phyloP scores from a whole-genome alignment of 2,888 invertebrate species.

The Philereme vetulata region DNA sequence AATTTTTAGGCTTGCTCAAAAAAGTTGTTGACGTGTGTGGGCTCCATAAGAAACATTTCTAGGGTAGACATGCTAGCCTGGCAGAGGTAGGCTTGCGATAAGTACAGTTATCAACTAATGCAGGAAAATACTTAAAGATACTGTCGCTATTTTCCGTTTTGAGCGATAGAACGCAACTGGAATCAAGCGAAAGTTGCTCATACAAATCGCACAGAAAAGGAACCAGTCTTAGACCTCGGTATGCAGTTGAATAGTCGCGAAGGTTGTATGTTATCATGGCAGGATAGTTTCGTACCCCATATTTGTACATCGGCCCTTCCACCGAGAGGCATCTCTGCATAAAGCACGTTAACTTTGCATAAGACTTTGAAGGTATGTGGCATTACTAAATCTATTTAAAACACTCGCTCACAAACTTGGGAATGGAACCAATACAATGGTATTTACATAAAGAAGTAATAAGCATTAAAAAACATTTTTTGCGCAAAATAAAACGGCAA shows the following conservation, averaged over 20 bases:
- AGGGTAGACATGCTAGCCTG: no score
- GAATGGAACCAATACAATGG: constrained; percentile 47
- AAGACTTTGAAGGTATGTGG: constrained; percentile 13
- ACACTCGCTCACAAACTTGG: constrained; percentile 36
- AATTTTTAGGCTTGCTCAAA: no score
- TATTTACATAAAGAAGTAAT: constrained; percentile 57
- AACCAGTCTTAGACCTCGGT: constrained; percentile 14
- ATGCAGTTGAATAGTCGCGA: constrained; percentile 13
- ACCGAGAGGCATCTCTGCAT: constrained; percentile 9
- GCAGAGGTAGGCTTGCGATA: no score
- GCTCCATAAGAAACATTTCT: no score
- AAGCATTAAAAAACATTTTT: constrained; percentile 53
- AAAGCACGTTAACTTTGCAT: constrained; percentile 23
- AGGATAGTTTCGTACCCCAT: constrained; percentile 18
- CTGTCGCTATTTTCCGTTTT: not conserved
- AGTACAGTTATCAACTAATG: no score
- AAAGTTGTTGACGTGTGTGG: no score
- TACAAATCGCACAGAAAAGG: constrained; percentile 29
- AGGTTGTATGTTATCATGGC: constrained; percentile 12
- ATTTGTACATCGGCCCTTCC: constrained; percentile 24
- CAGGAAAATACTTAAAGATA: no score
- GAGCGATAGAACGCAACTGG: not conserved
- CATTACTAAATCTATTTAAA: constrained; percentile 24
- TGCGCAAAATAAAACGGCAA: constrained; percentile 53
- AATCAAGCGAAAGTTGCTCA: constrained; percentile 16